Evolutionary conservation across 2,113 vertebrate species (phyloP).

Genomic region (Macquaria australasica): DNA sequence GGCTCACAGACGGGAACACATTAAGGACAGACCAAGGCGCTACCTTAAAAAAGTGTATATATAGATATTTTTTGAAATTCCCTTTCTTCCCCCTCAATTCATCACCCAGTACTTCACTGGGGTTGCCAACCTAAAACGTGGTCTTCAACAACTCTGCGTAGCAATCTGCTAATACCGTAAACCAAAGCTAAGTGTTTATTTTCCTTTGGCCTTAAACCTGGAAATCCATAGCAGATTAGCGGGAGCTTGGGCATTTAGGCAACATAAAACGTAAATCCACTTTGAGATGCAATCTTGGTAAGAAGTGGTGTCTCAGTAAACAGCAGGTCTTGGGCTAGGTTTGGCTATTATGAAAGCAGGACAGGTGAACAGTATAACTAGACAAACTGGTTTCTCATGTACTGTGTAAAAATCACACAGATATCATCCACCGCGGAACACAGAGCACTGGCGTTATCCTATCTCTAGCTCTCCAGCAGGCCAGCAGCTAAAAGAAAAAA

Average conservation of each 20-base stretch:
- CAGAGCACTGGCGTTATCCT: conserved; percentile 12
- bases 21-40: background rate
- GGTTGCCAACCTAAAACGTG: background rate
- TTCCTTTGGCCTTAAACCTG: conserved; percentile 47
- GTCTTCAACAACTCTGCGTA: conserved; percentile 12
- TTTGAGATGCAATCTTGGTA: conserved; percentile 41
- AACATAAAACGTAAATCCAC: conserved; percentile 50
- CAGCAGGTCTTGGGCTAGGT: conserved; percentile 10
- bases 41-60: conserved; percentile 2
- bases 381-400: conserved; percentile 72
- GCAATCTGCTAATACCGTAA: background rate
- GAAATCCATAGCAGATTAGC: conserved; percentile 48
- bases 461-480: conserved; percentile 16
- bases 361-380: conserved; percentile 63
- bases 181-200: conserved; percentile 52
- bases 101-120: background rate
- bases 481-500: conserved; percentile 35
- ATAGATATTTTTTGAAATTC: background rate
- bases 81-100: background rate
- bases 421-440: conserved; percentile 40
- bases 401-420: conserved; percentile 28
- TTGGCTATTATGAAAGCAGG: conserved; percentile 26
- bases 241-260: background rate
- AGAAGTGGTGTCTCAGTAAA: conserved; percentile 15
- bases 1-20: background rate